Base-by-base conservation (phyloP, 2,888 invertebrate species). In the Physocephala rufipes region DNA sequence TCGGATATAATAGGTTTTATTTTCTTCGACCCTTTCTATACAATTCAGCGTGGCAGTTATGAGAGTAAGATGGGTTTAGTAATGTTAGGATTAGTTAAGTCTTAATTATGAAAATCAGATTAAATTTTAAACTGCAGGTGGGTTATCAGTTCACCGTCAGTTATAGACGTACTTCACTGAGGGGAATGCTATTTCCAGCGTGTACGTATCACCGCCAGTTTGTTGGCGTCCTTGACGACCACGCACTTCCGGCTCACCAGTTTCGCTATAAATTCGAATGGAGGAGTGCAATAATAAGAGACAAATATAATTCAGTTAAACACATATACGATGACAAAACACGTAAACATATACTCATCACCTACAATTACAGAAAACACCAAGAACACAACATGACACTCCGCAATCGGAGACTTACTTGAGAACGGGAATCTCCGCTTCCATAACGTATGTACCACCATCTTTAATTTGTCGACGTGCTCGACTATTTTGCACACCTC, bases 141-240 rank as follows among this genome's bases (percentile, higher is more conserved):
- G 19, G 5, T 65, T 47, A 0, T n/a, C 47, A 24, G 24, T 36
- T 9, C 36, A 36, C 36, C 4, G 9, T 28, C 21, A 63, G 47
- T 43, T 62, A 15, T 72, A 73, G 80, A 90, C 90, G 93, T 92
- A 95, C 95, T 94, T 95, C 89, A 94, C 90, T 83, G 95, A 92
- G 85, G 95, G 95, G 91, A 95, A 95, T 85, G 94, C 91, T 87
- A 96, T 93, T 89, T 95, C 93, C 86, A 96, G 91, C 88, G 90
- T 92, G 90, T 96, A 96, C 81, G 95, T 95, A 87, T 95, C 95
- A 73, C 86, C 86, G 78, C 86, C 86, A 86, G 93, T 93, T 86
- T 91, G 92, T 89, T 94, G 94, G 84, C 94, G 90, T 86, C 93
- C 93, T 88, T 94, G 93, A 86, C 95, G 92, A 78, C 81, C 82